These are phyloP conservation scores for Drosophila macrothrix DNA, from an alignment of 2,888 invertebrate genomes.

Conservation along the genomic window DNA sequence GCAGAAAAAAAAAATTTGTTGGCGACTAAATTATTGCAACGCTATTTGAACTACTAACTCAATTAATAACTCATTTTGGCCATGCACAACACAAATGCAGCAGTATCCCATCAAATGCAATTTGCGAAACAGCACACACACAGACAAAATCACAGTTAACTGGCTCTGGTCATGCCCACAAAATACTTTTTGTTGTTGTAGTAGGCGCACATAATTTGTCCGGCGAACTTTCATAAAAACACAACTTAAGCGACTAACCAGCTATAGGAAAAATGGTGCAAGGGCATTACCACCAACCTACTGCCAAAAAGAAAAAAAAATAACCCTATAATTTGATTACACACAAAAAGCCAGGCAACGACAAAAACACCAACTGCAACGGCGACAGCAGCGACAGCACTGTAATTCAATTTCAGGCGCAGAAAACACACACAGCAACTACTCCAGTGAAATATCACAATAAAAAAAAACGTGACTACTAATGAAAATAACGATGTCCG, in stretches of 20 bases:
- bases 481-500: constrained; percentile 62
- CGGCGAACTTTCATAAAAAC: constrained; percentile 60
- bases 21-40: constrained; percentile 26
- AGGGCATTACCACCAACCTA: background rate
- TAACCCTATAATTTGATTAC: constrained; percentile 68
- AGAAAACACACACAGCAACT: constrained; percentile 59
- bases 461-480: constrained; percentile 40
- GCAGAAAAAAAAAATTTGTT: constrained; percentile 8
- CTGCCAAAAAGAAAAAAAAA: constrained; percentile 19
- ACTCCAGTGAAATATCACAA: constrained; percentile 12
- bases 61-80: constrained; percentile 75
- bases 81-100: constrained; percentile 26
- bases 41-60: constrained; percentile 71
- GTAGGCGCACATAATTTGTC: constrained; percentile 55
- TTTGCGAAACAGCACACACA: constrained; percentile 32
- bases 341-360: constrained; percentile 43
- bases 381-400: constrained; percentile 61
- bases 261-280: background rate
- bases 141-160: constrained; percentile 32
- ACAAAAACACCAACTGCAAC: constrained; percentile 46
- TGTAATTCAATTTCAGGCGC: constrained; percentile 72
- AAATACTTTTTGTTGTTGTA: constrained; percentile 26
- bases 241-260: constrained; percentile 60
- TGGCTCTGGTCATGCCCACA: constrained; percentile 20
- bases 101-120: constrained; percentile 58